Conservation (phyloP, 2,888 invertebrate species). For the Sarcophaga carnaria region DNA sequence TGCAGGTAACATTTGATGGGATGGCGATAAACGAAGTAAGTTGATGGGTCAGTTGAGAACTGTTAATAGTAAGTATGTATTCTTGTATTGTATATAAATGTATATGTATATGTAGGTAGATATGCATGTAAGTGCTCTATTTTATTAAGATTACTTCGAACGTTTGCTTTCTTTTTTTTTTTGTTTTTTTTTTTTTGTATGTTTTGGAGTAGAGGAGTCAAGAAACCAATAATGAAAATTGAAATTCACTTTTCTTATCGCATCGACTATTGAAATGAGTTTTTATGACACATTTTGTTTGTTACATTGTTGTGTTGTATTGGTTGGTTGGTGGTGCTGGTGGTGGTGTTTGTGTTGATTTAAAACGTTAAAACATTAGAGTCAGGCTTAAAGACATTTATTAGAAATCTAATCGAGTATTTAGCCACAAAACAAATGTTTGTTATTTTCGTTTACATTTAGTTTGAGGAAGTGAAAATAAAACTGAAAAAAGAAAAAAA, state of each 20-base stretch:
- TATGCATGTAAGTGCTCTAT: constrained; percentile 46
- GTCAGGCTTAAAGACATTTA: constrained; percentile 5
- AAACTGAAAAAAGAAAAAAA: constrained; percentile 3
- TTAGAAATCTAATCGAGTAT: constrained; percentile 48
- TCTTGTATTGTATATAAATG: too few relatives aligned
- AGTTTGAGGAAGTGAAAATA: not conserved
- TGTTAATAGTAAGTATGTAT: constrained; percentile 13
- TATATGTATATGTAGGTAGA: too few relatives aligned
- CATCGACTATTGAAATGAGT: constrained; percentile 37
- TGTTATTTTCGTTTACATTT: not conserved
- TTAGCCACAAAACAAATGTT: not conserved
- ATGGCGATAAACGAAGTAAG: constrained; percentile 6
- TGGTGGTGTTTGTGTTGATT: constrained; percentile 7
- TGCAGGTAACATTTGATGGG: not conserved
- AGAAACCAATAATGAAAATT: constrained; percentile 50
- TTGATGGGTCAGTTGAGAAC: constrained; percentile 49
- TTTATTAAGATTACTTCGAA: constrained; percentile 24
- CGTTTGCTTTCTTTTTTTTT: not conserved
- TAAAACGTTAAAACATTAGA: not conserved
- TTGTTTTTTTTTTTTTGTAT: not conserved
- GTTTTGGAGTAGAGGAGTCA: constrained; percentile 23
- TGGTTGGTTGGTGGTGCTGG: constrained; percentile 35
- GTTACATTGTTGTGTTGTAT: constrained; percentile 52
- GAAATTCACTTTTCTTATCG: constrained; percentile 53
- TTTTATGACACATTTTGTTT: constrained; percentile 45